phyloP scores from a whole-genome alignment of 2,113 vertebrate genomes.

The Oncorhynchus masou region DNA sequence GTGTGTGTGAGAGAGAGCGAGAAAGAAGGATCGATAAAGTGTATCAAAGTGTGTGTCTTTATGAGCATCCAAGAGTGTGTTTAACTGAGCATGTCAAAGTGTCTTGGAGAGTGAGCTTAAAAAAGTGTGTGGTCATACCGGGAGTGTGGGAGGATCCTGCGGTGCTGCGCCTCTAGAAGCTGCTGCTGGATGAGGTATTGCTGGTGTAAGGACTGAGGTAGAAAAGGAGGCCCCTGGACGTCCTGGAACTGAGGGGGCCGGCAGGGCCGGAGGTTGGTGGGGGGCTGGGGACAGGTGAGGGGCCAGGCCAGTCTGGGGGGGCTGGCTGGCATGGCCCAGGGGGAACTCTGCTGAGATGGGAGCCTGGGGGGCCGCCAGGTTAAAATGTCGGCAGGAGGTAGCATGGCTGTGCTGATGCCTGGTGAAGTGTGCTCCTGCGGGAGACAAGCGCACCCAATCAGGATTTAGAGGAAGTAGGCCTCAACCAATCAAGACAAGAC shows the following conservation, averaged over 20 bases:
- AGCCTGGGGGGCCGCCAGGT: constrained; percentile 86
- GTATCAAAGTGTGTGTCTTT: not conserved
- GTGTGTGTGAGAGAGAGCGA: not conserved
- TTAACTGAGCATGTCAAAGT: too few relatives aligned
- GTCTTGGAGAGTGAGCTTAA: too few relatives aligned
- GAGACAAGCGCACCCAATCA: constrained; percentile 48
- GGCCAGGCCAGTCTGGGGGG: constrained; percentile 82
- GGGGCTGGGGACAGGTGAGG: constrained; percentile 84
- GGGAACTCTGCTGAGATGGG: constrained; percentile 87
- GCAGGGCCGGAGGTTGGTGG: constrained; percentile 82
- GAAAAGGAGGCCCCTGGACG: constrained; percentile 88
- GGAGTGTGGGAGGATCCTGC: constrained; percentile 86
- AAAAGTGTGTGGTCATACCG: constrained; percentile 70
- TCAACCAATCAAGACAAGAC: constrained; percentile 11
- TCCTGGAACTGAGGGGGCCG: constrained; percentile 95
- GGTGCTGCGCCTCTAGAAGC: constrained; percentile 93
- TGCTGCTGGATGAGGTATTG: constrained; percentile 99
- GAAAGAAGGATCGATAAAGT: not conserved
- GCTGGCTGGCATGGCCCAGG: constrained; percentile 77
- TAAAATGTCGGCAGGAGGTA: constrained; percentile 98
- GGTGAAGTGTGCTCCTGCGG: constrained; percentile 93
- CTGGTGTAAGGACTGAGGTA: constrained; percentile 99
- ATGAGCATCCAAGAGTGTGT: not conserved
- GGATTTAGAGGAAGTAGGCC: constrained; percentile 2
- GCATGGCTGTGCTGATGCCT: constrained; percentile 97